Conservation (phyloP, 2,113 vertebrate genomes). For the Acrocephalus arundinaceus region DNA sequence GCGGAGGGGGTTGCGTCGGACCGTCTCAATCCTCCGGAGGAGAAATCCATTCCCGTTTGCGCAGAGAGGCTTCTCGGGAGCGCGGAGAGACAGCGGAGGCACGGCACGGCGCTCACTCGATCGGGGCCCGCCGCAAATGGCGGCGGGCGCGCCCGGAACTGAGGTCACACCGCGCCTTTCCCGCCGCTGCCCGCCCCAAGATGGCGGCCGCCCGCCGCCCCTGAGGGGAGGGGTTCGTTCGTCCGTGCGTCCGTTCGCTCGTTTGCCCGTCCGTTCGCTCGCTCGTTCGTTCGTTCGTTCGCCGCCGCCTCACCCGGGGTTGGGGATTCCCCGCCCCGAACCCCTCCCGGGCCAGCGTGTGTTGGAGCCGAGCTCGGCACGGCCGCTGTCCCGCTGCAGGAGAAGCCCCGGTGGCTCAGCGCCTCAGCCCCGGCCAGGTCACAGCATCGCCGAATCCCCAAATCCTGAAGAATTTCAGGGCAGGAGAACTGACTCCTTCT, state of each 20-base stretch:
- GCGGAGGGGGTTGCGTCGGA: neutral
- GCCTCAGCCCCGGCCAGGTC: neutral
- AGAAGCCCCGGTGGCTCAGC: fast-evolving
- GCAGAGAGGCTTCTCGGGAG: neutral
- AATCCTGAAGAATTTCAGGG: too few relatives aligned
- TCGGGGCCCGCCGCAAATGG: neutral
- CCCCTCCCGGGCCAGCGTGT: fast-evolving
- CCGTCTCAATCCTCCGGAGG: neutral
- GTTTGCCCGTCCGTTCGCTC: too few relatives aligned
- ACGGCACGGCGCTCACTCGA: too few relatives aligned
- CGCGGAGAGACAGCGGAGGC: fast-evolving
- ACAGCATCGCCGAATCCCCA: neutral
- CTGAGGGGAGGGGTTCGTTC: fast-evolving
- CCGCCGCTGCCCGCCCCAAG: fast-evolving
- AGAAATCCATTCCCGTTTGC: too few relatives aligned
- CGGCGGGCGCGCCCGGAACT: neutral
- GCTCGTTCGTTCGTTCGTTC: too few relatives aligned
- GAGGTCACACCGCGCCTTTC: fast-evolving
- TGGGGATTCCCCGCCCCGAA: fast-evolving
- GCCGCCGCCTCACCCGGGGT: fast-evolving
- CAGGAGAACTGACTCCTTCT: too few relatives aligned
- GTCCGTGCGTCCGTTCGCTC: too few relatives aligned
- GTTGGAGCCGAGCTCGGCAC: neutral
- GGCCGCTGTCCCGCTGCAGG: neutral
- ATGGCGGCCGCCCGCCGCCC: neutral